phyloP scores from a whole-genome alignment of 2,888 invertebrate genomes.

The Fissipunctia ypsillon region DNA sequence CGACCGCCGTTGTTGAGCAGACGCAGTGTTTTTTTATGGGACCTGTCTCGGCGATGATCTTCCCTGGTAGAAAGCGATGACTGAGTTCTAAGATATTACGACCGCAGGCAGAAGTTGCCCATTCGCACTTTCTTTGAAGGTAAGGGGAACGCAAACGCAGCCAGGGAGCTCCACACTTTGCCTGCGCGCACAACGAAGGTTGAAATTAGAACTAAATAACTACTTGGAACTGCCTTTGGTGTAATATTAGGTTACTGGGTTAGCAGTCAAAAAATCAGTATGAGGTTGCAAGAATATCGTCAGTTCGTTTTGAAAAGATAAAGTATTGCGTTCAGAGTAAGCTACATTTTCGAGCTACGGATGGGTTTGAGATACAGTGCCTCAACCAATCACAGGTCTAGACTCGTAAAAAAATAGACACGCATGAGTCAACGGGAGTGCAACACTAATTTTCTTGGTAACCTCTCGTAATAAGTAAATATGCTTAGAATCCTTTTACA shows the following conservation, averaged over 20 bases:
- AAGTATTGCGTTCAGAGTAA: not conserved
- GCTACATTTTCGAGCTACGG: not conserved
- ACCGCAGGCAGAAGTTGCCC: not conserved
- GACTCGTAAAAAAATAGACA: conserved; percentile 21
- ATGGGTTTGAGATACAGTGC: not conserved
- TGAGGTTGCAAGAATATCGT: not conserved
- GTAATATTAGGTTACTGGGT: conserved; percentile 3
- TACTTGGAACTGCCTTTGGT: not conserved
- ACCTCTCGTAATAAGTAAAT: conserved; percentile 13
- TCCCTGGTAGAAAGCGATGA: not conserved
- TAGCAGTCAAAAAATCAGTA: not conserved
- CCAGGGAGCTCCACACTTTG: not conserved
- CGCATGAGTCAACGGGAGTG: not conserved
- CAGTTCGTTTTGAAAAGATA: not conserved
- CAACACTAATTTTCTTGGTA: conserved; percentile 34
- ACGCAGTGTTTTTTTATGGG: not conserved
- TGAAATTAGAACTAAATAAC: not conserved
- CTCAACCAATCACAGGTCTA: conserved; percentile 28
- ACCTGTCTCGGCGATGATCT: not conserved
- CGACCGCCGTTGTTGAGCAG: not conserved
- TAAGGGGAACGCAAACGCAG: not conserved
- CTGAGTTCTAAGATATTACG: not conserved
- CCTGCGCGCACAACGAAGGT: not conserved
- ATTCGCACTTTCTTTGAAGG: not conserved
- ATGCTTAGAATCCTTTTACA: too few species aligned